Percentiles rank a stretch among this genome's conserved stretches.
Evolutionary conservation across 2,113 vertebrate species (phyloP).

Genomic region (Stegostoma tigrinum): DNA sequence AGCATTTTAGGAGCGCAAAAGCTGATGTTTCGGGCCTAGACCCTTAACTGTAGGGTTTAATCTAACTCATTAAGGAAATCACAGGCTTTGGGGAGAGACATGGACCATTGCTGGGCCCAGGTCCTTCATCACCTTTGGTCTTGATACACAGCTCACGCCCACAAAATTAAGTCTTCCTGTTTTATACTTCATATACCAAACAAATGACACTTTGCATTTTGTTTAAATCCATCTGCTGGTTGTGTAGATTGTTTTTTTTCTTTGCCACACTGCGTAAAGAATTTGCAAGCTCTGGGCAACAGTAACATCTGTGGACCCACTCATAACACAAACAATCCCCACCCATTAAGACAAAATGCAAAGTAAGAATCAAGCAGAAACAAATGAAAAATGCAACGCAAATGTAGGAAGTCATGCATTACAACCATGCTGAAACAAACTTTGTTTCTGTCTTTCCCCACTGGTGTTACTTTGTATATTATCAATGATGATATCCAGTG

Average conservation of each 20-base stretch:
- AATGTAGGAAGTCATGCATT: background rate
- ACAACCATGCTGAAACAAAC: background rate
- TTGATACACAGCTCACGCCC: background rate
- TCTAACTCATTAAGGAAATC: background rate
- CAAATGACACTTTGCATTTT: background rate
- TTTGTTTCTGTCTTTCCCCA: background rate
- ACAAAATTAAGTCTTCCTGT: background rate
- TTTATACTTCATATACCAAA: background rate
- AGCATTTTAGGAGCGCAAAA: too few species aligned
- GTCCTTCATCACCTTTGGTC: too few species aligned
- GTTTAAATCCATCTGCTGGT: background rate
- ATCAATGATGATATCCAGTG: background rate
- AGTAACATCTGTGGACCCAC: background rate
- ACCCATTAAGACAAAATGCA: background rate
- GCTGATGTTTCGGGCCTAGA: too few species aligned
- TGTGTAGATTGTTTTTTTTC: background rate
- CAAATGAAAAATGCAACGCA: background rate
- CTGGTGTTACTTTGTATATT: background rate
- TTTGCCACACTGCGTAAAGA: background rate
- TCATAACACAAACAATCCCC: background rate
- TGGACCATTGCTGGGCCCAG: too few species aligned
- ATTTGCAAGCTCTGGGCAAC: background rate
- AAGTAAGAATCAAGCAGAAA: background rate
- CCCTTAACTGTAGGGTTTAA: background rate
- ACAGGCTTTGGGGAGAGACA: background rate